These are phyloP conservation scores for Sarcophilus harrisii DNA, from an alignment of 2,797 vertebrate genomes.

Conservation along the genomic window DNA sequence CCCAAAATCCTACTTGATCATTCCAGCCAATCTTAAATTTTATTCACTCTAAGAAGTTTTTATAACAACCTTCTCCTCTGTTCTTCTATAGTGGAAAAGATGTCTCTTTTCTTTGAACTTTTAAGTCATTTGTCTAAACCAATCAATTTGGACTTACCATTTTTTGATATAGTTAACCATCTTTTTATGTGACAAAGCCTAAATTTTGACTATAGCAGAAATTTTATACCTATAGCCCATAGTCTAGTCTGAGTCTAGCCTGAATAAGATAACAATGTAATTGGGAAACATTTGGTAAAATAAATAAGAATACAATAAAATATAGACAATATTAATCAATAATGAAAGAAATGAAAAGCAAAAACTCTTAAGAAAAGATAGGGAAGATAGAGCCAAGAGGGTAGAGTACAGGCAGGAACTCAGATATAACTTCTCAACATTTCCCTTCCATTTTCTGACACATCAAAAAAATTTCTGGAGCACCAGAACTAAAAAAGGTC, in stretches of 20 bases:
- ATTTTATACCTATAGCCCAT: neutral
- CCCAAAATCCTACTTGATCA: neutral
- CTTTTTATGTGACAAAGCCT: neutral
- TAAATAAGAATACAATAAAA: neutral
- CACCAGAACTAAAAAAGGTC: no score
- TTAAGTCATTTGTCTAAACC: neutral
- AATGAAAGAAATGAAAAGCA: no score
- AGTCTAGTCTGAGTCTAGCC: neutral
- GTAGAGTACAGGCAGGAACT: no score
- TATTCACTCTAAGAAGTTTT: neutral
- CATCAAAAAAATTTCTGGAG: no score
- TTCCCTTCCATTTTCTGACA: no score
- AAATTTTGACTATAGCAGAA: neutral
- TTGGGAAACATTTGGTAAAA: neutral
- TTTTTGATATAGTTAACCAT: neutral
- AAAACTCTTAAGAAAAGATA: no score
- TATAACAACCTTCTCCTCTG: neutral
- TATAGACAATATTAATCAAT: neutral
- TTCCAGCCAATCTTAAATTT: neutral
- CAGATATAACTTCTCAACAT: no score
- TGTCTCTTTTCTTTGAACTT: neutral
- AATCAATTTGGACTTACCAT: neutral
- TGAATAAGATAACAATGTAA: neutral
- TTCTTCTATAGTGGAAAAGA: neutral
- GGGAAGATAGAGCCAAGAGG: no score